phyloP scores from a whole-genome alignment of 2,888 invertebrate species.

The Tortricodes alternella region DNA sequence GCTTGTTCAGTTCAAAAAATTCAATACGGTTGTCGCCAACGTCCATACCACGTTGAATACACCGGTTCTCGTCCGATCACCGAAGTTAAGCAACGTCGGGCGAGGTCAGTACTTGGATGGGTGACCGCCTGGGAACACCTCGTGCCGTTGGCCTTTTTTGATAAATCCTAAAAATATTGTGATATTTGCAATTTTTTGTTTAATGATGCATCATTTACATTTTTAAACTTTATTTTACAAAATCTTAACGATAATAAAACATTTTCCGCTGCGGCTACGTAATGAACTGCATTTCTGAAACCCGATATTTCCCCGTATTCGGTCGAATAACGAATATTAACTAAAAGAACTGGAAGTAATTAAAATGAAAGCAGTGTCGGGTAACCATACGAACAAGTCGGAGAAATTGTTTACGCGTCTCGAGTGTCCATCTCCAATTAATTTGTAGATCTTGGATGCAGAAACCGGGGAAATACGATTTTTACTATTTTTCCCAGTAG shows the following conservation, averaged over 20 bases:
- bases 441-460: slow-evolving; percentile 51
- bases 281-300: neutral
- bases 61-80: slow-evolving; percentile 45
- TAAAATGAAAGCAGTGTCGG: slow-evolving; percentile 13
- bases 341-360: slow-evolving; percentile 1
- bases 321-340: neutral
- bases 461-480: slow-evolving; percentile 42
- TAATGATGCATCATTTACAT: too few species aligned
- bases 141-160: slow-evolving; percentile 39
- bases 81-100: slow-evolving; percentile 43
- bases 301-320: neutral
- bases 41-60: slow-evolving; percentile 41
- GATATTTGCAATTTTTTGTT: too few species aligned
- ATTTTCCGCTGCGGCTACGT: neutral
- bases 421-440: slow-evolving; percentile 55
- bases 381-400: slow-evolving; percentile 15
- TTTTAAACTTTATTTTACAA: too few species aligned
- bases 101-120: slow-evolving; percentile 43
- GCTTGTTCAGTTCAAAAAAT: too few species aligned
- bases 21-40: too few species aligned
- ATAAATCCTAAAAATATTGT: too few species aligned
- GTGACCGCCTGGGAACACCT: slow-evolving; percentile 43
- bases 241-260: too few species aligned
- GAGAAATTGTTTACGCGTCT: slow-evolving; percentile 29
- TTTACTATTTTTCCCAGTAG: too few species aligned